Evolutionary conservation across 1,140 invertebrate species (phyloP).

Genomic region (Heliothis subflexa): DNA sequence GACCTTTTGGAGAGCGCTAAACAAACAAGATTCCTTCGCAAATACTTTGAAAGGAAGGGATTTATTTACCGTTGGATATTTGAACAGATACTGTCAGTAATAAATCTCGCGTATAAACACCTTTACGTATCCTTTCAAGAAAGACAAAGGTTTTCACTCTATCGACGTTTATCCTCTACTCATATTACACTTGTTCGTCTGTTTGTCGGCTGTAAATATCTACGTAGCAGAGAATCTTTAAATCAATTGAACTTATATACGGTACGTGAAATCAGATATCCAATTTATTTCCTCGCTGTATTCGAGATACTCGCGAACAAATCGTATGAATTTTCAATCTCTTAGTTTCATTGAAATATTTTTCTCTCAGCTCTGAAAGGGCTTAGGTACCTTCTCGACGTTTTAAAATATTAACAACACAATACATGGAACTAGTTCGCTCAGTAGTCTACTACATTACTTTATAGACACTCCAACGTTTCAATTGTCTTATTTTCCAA

Average conservation of each 20-base stretch:
- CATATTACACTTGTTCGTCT: slow-evolving; percentile 22
- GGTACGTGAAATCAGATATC: slow-evolving; percentile 33
- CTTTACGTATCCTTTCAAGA: slow-evolving; percentile 21
- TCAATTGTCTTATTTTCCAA: slow-evolving; percentile 19
- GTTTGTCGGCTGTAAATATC: slow-evolving; percentile 7
- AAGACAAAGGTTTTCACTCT: slow-evolving; percentile 29
- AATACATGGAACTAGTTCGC: slow-evolving; percentile 8
- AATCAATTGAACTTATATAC: slow-evolving; percentile 39
- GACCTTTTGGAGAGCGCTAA: slow-evolving; percentile 40
- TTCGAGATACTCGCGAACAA: slow-evolving; percentile 17
- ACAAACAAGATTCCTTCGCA: slow-evolving; percentile 32
- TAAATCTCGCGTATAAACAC: slow-evolving; percentile 34
- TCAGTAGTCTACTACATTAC: neutral
- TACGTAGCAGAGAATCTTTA: slow-evolving; percentile 16
- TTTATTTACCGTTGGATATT: slow-evolving; percentile 36
- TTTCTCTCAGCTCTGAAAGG: slow-evolving; percentile 19
- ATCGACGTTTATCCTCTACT: slow-evolving; percentile 6
- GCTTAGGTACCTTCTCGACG: slow-evolving; percentile 18
- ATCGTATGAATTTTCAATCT: slow-evolving; percentile 43
- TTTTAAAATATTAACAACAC: slow-evolving; percentile 37
- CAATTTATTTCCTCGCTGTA: slow-evolving; percentile 28
- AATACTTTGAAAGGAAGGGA: slow-evolving; percentile 31
- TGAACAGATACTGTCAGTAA: slow-evolving; percentile 28
- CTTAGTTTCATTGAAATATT: slow-evolving; percentile 43
- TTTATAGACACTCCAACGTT: slow-evolving; percentile 4